Evolutionary conservation across 2,888 invertebrate species (phyloP), one percentile per base, ranked within the genome.

Genomic region (Cerastoderma edule): DNA sequence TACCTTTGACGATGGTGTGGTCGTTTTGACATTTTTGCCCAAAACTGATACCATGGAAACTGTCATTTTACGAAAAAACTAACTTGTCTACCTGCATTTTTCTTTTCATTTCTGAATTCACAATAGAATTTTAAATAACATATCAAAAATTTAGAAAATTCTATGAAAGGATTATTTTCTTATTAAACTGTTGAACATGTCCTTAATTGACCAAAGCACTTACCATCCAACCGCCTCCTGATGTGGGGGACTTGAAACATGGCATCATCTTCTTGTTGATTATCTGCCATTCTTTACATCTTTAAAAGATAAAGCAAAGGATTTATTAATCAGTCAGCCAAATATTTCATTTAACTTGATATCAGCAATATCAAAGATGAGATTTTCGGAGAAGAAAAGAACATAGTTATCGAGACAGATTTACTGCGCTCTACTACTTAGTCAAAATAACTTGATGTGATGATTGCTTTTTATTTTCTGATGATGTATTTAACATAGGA

Each of bases 201-300:
- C 13, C 8, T 8, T 53, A 8, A 53, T 53, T 6, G 22, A 22
- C 8, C 30, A 56, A 54, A 3, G 32, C n/a, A n/a, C 30, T 64
- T 67, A 70, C 78, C 77, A 10, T 77, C 19, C 10, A 80, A 60
- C 24, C 78, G 75, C 30, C 75, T 60, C 39, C 71, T 77, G 16
- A 76, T 39, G 22, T 64, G 19, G 16, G 72, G 65, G 8, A 76
- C 64, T 39, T 50, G 44, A 19, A 72, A 39, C 46, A 50, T 35
- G 6, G 57, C 16, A 54, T 74, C 67, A 69, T 65, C 72, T 19
- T 83, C 83, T 44, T 78, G 77, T 2, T 72, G 30, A n/a, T 33
- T 28, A n/a, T 57, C 57, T 8, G 57, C 57, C 57, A 57, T 57
- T 27, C 13, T 27, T 54, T 32, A 57, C 57, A 57, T 57, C 57